These are phyloP conservation scores for Teleopsis dalmanni DNA, from an alignment of 1,140 invertebrate genomes.

Conservation along the genomic window DNA sequence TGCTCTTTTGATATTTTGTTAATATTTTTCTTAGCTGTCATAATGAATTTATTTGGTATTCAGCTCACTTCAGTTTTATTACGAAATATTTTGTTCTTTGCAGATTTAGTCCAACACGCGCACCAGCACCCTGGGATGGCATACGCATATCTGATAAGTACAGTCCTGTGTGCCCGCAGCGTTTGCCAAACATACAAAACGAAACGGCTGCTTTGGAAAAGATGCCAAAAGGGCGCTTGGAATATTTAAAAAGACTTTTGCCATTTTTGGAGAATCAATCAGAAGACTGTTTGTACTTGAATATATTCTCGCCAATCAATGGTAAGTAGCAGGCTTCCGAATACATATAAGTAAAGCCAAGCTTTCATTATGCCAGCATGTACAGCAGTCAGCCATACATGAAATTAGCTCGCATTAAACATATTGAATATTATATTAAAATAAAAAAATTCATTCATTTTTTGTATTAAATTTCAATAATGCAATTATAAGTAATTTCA, in stretches of 20 bases:
- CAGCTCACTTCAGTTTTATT: too few relatives aligned
- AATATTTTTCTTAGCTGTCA: slow-evolving; percentile 4
- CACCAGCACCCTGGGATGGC: slow-evolving; percentile 83
- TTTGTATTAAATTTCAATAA: too few relatives aligned
- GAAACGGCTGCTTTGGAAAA: slow-evolving; percentile 70
- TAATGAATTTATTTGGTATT: too few relatives aligned
- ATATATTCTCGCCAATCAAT: slow-evolving; percentile 88
- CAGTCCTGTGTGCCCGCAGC: slow-evolving; percentile 86
- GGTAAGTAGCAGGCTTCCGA: too few relatives aligned
- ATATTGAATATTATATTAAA: too few relatives aligned
- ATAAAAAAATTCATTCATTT: too few relatives aligned
- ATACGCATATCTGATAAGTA: slow-evolving; percentile 69
- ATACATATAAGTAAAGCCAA: too few relatives aligned
- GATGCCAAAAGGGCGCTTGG: slow-evolving; percentile 83
- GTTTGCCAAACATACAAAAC: slow-evolving; percentile 73
- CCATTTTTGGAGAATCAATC: slow-evolving; percentile 83
- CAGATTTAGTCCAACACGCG: slow-evolving; percentile 82
- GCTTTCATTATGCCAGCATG: too few relatives aligned
- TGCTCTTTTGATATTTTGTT: too few relatives aligned
- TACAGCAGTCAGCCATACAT: too few relatives aligned
- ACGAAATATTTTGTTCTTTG: background rate
- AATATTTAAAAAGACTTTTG: slow-evolving; percentile 74
- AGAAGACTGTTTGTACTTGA: slow-evolving; percentile 95
- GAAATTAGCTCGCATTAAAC: too few relatives aligned
- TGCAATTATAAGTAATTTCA: too few relatives aligned